A percentile compares a stretch with the other conserved stretches of the same genome.
Conservation (phyloP, 2,888 invertebrate species). For the Yponomeuta sedellus region DNA sequence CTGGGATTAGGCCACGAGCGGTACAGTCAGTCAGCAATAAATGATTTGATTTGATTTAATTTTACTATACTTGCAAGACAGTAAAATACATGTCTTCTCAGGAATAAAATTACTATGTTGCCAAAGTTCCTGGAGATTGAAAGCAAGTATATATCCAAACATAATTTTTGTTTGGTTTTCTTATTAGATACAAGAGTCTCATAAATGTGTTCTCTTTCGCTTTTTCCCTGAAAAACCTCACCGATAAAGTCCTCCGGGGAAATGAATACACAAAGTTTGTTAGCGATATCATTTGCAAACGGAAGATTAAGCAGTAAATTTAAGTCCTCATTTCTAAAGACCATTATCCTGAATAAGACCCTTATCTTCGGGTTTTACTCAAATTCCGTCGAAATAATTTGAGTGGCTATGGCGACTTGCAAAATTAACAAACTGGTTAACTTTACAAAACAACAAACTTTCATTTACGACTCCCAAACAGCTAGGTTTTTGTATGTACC, state of each 20-base stretch:
- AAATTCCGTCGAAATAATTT: not conserved
- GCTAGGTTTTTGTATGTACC: no score
- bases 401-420: not conserved
- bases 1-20: no score
- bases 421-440: not conserved
- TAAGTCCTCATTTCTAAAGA: constrained; percentile 28
- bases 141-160: no score
- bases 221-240: not conserved
- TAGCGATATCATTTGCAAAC: constrained; percentile 43
- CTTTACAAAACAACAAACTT: not conserved
- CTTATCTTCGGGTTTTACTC: constrained; percentile 5
- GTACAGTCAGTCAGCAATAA: no score
- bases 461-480: not conserved
- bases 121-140: no score
- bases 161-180: no score
- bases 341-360: constrained; percentile 20
- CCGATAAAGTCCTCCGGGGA: constrained; percentile 14
- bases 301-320: constrained; percentile 35
- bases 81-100: no score
- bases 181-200: not conserved
- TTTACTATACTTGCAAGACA: no score
- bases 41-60: no score
- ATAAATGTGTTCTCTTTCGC: not conserved
- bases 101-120: no score
- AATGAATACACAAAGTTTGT: constrained; percentile 42